Percentiles rank a stretch among this genome's conserved stretches.
Conservation (phyloP, 2,113 vertebrate genomes). For the Coptodon bakossiorum region DNA sequence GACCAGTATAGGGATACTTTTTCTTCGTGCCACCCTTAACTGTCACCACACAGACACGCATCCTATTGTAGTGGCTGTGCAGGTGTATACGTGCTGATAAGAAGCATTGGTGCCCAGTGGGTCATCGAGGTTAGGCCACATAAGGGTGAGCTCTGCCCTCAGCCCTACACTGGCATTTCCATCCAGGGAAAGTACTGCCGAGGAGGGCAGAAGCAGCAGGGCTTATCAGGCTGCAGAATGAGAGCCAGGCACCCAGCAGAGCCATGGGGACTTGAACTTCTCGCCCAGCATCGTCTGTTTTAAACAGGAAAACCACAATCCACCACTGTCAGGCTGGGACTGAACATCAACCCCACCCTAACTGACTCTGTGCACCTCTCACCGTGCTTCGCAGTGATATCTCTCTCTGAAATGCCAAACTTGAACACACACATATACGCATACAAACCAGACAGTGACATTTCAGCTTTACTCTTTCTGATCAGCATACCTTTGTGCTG, state of each 20-base stretch:
- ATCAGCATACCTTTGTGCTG: background rate
- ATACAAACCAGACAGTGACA: constrained; percentile 46
- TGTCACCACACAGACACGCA: background rate
- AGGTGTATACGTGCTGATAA: constrained; percentile 72
- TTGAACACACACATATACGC: background rate
- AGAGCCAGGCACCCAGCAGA: constrained; percentile 17
- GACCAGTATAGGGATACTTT: background rate
- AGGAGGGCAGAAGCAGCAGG: background rate
- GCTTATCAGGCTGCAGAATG: constrained; percentile 45
- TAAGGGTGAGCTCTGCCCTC: constrained; percentile 41
- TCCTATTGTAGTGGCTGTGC: constrained; percentile 49
- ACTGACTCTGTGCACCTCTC: constrained; percentile 3
- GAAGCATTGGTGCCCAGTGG: constrained; percentile 31
- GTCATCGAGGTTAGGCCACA: constrained; percentile 51
- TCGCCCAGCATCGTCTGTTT: background rate
- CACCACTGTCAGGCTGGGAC: background rate
- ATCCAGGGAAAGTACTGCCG: background rate
- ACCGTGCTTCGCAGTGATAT: constrained; percentile 51
- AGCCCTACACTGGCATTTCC: constrained; percentile 65
- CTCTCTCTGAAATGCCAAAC: constrained; percentile 69
- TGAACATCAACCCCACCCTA: background rate
- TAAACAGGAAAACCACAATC: constrained; percentile 21
- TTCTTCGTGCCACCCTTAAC: background rate
- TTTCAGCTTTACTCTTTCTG: constrained; percentile 41
- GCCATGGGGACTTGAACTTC: constrained; percentile 38